Conservation (phyloP, 2,888 invertebrate species). For the Copidosoma aretas region DNA sequence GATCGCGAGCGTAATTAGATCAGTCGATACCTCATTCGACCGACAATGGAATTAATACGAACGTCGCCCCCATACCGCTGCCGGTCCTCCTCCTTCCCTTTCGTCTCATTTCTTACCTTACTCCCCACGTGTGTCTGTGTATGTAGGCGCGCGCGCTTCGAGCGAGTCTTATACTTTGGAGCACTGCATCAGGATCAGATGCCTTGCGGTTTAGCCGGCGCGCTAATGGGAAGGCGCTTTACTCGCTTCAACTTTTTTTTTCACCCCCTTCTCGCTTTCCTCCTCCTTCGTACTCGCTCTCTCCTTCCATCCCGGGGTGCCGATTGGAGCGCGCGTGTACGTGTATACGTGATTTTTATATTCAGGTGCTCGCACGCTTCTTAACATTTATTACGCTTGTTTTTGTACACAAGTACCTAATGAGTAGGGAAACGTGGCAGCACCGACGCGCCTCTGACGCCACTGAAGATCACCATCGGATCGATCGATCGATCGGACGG, state of each 20-base stretch:
- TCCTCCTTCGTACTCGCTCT: not conserved
- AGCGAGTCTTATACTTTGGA: constrained; percentile 19
- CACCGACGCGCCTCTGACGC: no score
- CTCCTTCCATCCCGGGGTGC: not conserved
- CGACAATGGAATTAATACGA: constrained; percentile 40
- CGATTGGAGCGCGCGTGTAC: constrained; percentile 12
- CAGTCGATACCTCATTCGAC: constrained; percentile 42
- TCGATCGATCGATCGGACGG: no score
- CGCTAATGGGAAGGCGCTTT: constrained; percentile 27
- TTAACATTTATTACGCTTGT: not conserved
- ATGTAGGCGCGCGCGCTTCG: not conserved
- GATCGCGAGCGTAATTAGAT: constrained; percentile 45
- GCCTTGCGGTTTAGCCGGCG: constrained; percentile 14
- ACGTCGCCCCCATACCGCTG: not conserved
- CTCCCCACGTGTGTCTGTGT: no score
- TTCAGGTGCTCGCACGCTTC: constrained; percentile 5
- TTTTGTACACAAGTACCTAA: not conserved
- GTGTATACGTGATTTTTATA: constrained; percentile 2
- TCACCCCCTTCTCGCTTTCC: not conserved
- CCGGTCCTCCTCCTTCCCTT: not conserved
- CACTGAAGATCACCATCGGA: no score
- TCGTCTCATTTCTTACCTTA: not conserved
- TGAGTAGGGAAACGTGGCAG: not conserved
- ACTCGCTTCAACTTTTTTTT: not conserved
- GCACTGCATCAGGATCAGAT: not conserved